Base-by-base conservation (phyloP, 2,113 vertebrate species). In the Burhinus oedicnemus region DNA sequence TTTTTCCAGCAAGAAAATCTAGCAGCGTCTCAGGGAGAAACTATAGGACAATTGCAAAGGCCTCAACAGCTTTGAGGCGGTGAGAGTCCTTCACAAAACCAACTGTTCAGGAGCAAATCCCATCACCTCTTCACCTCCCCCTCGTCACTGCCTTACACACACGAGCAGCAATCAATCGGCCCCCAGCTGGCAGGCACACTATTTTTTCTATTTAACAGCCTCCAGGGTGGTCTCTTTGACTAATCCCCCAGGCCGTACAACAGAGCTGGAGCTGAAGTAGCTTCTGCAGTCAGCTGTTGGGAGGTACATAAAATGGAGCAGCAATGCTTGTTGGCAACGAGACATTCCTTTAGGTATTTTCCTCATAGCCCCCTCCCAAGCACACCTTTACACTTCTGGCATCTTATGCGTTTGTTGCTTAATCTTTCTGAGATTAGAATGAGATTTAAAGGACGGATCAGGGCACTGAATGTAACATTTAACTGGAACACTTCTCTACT, bases 131-230 rank as follows among this genome's bases (percentile, higher is more conserved):
- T 89, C 89, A 82, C 96, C 94, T 95, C 93, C 84, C 95, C 84
- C 81, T 95, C 91, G 75, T 95, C 96, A 71, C 55, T 84, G 89
- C 93, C 87, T 96, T 82, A 93, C 83, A 89, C 95, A 87, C 72
- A 68, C 69, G 62, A 87, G 77, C 92, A 91, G 92, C 87, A 95
- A 96, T 95, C 91, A 91, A 93, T 96, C 42, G 96, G 94, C 76
- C 84, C 94, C 95, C 93, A 97, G 93, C 95, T 96, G 96, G 90
- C 83, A 97, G 91, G 83, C 81, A 74, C 58, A 82, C 81, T 84
- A 89, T 89, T 95, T 97, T 96, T 97, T 76, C 89, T 96, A 92
- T 97, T 97, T 96, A 97, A 97, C 92, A 95, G 45, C 81, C 75
- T 97, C 77, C 91, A 91, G 95, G 96, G 94, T 97, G 96, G 93